Evolutionary conservation across 64 coral and sea anemone species (phyloP).

Genomic region (Pocillopora damicornis): DNA sequence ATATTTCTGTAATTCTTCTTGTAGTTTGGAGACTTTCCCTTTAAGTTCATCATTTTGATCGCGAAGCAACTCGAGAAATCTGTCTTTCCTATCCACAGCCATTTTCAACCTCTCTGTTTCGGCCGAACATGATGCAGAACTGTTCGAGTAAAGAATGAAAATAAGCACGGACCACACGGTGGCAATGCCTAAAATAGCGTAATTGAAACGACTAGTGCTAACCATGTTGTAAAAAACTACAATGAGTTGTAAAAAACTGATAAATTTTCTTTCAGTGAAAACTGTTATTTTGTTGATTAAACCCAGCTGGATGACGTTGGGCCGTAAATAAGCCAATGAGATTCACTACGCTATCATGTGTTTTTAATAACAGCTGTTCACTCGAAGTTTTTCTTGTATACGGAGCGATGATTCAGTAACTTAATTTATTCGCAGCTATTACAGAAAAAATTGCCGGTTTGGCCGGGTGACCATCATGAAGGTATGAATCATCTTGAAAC

Average conservation of each 20-base stretch:
- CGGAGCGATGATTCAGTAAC: too few species aligned
- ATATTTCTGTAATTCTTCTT: background rate
- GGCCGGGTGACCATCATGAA: too few species aligned
- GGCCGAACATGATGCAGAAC: background rate
- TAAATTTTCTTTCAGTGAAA: too few species aligned
- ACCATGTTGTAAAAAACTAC: background rate
- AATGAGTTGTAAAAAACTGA: background rate
- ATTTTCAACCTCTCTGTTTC: background rate
- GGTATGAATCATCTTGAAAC: too few species aligned
- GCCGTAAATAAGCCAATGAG: too few species aligned
- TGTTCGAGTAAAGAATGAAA: conserved; percentile 2
- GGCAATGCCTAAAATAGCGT: background rate
- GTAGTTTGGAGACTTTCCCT: background rate
- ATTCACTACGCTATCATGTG: too few species aligned
- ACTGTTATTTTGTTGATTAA: too few species aligned
- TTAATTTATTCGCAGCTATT: too few species aligned
- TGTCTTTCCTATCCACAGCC: conserved; percentile 34
- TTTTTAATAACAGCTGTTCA: too few species aligned
- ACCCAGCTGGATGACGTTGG: too few species aligned
- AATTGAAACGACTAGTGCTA: background rate
- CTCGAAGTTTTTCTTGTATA: too few species aligned
- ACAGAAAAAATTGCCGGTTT: too few species aligned
- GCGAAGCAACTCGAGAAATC: conserved; percentile 28
- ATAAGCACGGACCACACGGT: conserved; percentile 1
- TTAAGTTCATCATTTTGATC: conserved; percentile 40